Evolutionary conservation across 1,140 invertebrate species (phyloP), one percentile per base, ranked within the genome.

Genomic region (Matsumurasca onukii): DNA sequence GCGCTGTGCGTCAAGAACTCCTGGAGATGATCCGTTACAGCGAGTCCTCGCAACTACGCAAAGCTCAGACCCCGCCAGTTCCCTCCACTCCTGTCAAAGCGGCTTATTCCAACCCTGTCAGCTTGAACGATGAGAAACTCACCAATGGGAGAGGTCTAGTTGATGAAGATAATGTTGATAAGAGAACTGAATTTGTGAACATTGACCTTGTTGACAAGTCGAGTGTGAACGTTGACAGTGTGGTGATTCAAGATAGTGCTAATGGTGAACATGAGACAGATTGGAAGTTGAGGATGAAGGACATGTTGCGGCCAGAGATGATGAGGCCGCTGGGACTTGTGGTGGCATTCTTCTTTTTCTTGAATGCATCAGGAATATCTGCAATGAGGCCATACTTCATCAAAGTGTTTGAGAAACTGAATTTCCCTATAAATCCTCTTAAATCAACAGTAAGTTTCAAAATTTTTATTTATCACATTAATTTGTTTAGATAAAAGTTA

Each of bases 311-410:
- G 45, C 83, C 83, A 22, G 79, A 82, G 66, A 83, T 82, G 0
- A 39, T 84, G 1, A 79, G 81, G 70, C 84, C 84, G 0, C 74
- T 85, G 2, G 62, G 63, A 0, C 70, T 86, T 5, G 76, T 83
- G 2, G 75, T 83, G 27, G 68, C 79, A 31, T 81, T 82, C 70
- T 86, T 86, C 72, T 72, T 82, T 15, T 82, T 85, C 73, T 78
- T 76, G 65, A 79, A 81, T 24, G 80, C 81, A 69, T 80, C 78
- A 31, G 83, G 82, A 5, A 72, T 84, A 2, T 73, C 81, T 48
- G 84, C 84, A 0, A 80, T 87, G 52, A 81, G 84, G 73, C 87
- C 87, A 15, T 88, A 87, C 70, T 80, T 87, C 70, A 81, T 86
- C 0, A 82, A 82, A 57, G 74, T 85, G 0, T 83, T 82, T 63